Conservation (phyloP, 2,113 vertebrate species). For the Clupea harengus region DNA sequence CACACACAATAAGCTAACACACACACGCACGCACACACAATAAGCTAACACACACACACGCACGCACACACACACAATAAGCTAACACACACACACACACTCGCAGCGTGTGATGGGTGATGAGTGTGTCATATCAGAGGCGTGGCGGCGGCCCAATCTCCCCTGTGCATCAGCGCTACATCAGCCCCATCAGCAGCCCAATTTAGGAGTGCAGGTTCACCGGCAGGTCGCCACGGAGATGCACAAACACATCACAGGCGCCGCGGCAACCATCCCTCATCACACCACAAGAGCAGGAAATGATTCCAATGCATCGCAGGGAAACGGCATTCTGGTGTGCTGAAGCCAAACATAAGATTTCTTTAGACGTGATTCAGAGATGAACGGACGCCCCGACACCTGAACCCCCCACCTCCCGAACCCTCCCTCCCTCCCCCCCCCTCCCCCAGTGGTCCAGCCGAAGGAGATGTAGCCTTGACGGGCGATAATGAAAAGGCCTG, state of each 20-base stretch:
- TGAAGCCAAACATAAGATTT: constrained; percentile 67
- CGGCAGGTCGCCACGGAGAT: constrained; percentile 66
- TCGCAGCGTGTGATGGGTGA: constrained; percentile 4
- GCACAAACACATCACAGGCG: constrained; percentile 73
- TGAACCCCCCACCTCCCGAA: too few relatives aligned
- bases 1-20: too few relatives aligned
- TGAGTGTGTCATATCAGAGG: constrained; percentile 43
- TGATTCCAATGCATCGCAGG: constrained; percentile 74
- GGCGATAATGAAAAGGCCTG: background rate
- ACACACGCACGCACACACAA: background rate
- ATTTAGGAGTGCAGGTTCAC: constrained; percentile 74
- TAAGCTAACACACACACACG: too few relatives aligned
- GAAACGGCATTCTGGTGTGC: constrained; percentile 68
- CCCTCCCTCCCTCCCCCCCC: background rate
- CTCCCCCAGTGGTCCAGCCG: background rate
- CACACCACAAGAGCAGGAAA: constrained; percentile 59
- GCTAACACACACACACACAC: background rate
- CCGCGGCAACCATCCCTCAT: constrained; percentile 70
- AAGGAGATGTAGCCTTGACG: background rate
- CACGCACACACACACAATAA: background rate
- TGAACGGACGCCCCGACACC: too few relatives aligned
- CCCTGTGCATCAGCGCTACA: too few relatives aligned
- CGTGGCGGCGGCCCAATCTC: constrained; percentile 2
- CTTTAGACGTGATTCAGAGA: constrained; percentile 44
- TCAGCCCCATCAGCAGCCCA: background rate